Evolutionary conservation across 2,888 invertebrate genomes (phyloP).

Genomic region (Minunthozetes semirufus): DNA sequence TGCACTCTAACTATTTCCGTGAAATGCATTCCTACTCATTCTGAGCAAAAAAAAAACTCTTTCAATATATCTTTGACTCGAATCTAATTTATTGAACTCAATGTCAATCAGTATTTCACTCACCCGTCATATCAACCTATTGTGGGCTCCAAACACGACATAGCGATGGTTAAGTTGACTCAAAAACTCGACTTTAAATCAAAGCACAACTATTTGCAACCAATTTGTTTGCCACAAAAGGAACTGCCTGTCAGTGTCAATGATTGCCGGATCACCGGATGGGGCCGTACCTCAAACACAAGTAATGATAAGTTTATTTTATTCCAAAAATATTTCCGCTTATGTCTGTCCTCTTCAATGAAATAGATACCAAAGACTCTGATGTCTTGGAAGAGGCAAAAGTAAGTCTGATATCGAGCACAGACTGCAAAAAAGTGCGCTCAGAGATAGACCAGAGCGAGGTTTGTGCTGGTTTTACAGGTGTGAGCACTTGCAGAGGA

Average conservation of each 20-base stretch:
- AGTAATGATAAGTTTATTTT: background rate
- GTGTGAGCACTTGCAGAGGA: conserved; percentile 14
- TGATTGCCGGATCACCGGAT: background rate
- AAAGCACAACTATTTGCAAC: background rate
- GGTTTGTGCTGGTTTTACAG: background rate
- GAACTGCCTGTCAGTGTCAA: background rate
- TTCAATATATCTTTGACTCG: background rate
- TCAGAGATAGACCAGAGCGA: background rate
- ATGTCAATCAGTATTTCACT: background rate
- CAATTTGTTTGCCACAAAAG: background rate
- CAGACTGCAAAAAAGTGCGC: background rate
- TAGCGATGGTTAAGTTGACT: background rate
- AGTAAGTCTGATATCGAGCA: background rate
- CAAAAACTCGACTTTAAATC: background rate
- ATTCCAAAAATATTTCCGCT: background rate
- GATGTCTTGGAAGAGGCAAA: background rate
- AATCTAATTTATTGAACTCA: background rate
- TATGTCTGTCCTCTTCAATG: background rate
- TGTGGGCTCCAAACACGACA: background rate
- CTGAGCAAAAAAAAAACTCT: background rate
- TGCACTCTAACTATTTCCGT: too few relatives aligned
- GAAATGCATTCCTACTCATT: background rate
- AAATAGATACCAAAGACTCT: background rate
- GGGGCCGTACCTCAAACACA: background rate
- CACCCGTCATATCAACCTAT: background rate